These are phyloP conservation scores for Plutomurus gul DNA, from an alignment of 1,140 invertebrate species.

Conservation along the genomic window DNA sequence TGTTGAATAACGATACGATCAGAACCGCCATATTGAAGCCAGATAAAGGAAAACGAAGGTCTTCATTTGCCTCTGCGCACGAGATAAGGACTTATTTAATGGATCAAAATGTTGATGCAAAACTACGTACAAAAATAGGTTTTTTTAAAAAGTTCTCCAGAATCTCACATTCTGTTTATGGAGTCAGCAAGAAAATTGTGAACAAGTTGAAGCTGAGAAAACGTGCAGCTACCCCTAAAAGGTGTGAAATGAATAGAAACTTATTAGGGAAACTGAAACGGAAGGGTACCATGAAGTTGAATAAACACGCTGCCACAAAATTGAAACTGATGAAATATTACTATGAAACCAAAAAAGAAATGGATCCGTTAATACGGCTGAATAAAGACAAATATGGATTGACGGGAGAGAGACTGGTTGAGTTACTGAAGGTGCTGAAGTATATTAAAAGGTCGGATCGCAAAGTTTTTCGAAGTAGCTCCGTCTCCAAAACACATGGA, in stretches of 20 bases:
- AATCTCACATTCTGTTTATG: background rate
- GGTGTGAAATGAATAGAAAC: background rate
- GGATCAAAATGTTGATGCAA: background rate
- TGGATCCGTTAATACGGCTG: background rate
- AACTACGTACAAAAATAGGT: background rate
- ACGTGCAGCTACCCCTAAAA: background rate
- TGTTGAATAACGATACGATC: background rate
- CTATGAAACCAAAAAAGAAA: background rate
- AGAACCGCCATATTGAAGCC: background rate
- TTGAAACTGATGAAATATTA: background rate
- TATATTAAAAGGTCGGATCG: background rate
- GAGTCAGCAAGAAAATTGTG: background rate
- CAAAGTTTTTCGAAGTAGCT: background rate
- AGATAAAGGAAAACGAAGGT: background rate
- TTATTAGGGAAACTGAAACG: background rate
- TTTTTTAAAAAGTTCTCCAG: background rate
- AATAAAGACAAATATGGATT: background rate
- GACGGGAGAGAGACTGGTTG: background rate
- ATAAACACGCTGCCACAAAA: background rate
- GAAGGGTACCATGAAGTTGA: background rate
- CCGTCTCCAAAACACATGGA: background rate
- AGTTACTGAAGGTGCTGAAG: background rate
- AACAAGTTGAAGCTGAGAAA: background rate
- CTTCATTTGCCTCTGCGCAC: background rate
- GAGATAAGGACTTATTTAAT: background rate